A percentile compares a stretch with the other conserved stretches of the same genome.
These are phyloP conservation scores for Cheilosia vernalis DNA, from an alignment of 2,888 invertebrate species.

Conservation along the genomic window DNA sequence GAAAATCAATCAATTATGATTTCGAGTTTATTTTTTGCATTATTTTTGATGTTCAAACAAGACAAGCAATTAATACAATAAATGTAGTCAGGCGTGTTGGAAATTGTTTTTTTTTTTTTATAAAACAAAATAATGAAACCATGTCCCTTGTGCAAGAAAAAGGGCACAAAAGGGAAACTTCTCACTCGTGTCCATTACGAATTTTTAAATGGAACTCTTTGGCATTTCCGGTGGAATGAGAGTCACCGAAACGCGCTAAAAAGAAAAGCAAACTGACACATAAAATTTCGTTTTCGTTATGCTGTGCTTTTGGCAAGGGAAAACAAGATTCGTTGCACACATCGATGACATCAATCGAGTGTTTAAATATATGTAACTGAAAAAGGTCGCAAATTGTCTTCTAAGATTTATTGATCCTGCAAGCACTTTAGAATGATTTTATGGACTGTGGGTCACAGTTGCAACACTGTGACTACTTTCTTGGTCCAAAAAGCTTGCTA, in stretches of 20 bases:
- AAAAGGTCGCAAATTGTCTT: too few relatives aligned
- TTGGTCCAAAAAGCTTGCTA: too few relatives aligned
- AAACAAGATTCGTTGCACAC: not conserved
- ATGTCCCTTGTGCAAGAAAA: not conserved
- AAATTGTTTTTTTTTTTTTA: slow-evolving; percentile 37
- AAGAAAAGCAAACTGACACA: not conserved
- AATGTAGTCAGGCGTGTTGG: slow-evolving; percentile 59
- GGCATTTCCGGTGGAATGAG: slow-evolving; percentile 56
- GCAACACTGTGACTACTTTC: too few relatives aligned
- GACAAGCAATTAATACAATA: slow-evolving; percentile 66
- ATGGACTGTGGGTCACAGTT: too few relatives aligned
- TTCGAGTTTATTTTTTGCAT: not conserved
- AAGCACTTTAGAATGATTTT: too few relatives aligned
- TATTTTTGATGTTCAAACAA: slow-evolving; percentile 27
- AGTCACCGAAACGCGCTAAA: not conserved
- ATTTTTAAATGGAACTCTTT: slow-evolving; percentile 28
- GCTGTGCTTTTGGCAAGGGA: not conserved
- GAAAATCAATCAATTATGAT: slow-evolving; percentile 64
- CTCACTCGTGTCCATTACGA: slow-evolving; percentile 35
- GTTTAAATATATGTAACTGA: too few relatives aligned
- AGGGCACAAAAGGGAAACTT: slow-evolving; percentile 28
- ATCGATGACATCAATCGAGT: too few relatives aligned
- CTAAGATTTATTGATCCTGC: too few relatives aligned
- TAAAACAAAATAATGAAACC: not conserved
- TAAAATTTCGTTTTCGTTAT: not conserved